Conservation (phyloP, 1,140 invertebrate genomes). For the Catajapyx aquilonaris region DNA sequence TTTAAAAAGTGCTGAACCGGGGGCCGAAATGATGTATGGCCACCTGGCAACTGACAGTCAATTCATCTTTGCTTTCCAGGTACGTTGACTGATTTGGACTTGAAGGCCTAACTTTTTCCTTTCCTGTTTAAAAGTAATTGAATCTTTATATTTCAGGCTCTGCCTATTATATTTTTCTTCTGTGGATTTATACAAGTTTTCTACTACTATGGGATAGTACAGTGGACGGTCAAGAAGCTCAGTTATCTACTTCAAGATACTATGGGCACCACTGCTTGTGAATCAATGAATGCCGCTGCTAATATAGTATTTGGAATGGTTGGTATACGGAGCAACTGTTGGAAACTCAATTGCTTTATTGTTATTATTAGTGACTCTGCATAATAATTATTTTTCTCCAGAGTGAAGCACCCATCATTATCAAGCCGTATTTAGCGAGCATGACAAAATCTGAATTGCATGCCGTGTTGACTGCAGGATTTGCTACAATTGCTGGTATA, state of each 20-base stretch:
- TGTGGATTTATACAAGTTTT: constrained; percentile 68
- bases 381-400: constrained; percentile 21
- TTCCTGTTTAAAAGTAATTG: too few relatives aligned
- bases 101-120: too few relatives aligned
- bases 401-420: constrained; percentile 74
- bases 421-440: constrained; percentile 59
- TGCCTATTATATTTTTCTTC: constrained; percentile 80
- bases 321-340: constrained; percentile 13
- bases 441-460: constrained; percentile 81
- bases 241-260: constrained; percentile 49
- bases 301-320: constrained; percentile 83
- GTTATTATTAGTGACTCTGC: constrained; percentile 2
- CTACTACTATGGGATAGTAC: constrained; percentile 72
- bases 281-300: constrained; percentile 73
- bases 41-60: too few relatives aligned
- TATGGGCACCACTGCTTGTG: constrained; percentile 72
- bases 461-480: constrained; percentile 79
- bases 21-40: too few relatives aligned
- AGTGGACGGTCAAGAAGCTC: constrained; percentile 62
- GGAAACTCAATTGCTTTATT: too few relatives aligned
- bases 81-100: too few relatives aligned
- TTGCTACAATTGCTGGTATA: constrained; percentile 81
- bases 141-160: constrained; percentile 29
- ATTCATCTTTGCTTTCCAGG: too few relatives aligned
- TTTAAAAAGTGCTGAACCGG: too few relatives aligned